Evolutionary conservation across 2,797 vertebrate genomes (phyloP).

Genomic region (Tokudaia muenninki): DNA sequence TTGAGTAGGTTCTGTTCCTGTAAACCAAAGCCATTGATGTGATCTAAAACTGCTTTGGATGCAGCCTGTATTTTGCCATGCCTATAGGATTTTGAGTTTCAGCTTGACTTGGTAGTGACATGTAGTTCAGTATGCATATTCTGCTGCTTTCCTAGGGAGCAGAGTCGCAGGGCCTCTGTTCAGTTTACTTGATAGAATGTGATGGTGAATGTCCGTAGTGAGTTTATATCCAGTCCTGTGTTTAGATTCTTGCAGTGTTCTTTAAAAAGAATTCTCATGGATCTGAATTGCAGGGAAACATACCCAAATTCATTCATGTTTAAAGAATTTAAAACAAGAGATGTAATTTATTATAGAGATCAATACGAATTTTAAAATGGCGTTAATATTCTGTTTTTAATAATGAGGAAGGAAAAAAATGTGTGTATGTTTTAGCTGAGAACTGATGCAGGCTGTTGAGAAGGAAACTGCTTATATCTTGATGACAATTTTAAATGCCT

Average conservation of each 20-base stretch:
- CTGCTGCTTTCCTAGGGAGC: neutral
- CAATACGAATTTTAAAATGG: neutral
- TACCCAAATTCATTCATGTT: neutral
- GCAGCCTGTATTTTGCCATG: neutral
- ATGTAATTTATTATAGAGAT: neutral
- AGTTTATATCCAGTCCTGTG: neutral
- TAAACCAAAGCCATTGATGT: neutral
- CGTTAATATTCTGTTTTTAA: conserved; percentile 22
- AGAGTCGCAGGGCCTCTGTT: rapidly evolving
- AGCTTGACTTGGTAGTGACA: neutral
- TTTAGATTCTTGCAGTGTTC: neutral
- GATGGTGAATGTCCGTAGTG: neutral
- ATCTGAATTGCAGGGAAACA: neutral
- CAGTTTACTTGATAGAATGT: neutral
- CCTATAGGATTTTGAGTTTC: neutral
- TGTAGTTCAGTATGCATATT: neutral
- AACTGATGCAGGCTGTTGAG: neutral
- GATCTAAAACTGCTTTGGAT: no score
- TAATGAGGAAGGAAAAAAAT: neutral
- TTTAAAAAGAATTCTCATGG: neutral
- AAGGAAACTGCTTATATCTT: neutral
- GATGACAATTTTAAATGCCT: neutral
- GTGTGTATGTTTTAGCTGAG: neutral
- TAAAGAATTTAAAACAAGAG: conserved; percentile 41
- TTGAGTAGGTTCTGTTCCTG: neutral